Conservation (phyloP, 2,888 invertebrate genomes). For the Belgica antarctica region DNA sequence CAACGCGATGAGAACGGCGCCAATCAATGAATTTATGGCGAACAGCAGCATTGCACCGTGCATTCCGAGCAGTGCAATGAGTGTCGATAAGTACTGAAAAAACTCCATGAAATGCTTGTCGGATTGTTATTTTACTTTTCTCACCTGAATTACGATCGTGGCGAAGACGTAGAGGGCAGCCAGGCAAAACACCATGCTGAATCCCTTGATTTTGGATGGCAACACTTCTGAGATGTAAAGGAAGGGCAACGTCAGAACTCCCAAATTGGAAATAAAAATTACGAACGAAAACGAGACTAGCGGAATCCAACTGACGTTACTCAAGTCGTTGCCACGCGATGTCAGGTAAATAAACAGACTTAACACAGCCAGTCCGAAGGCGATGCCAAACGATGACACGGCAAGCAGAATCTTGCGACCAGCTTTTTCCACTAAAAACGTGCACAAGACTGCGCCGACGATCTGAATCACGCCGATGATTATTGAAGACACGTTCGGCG, state of each 20-base stretch:
- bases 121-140: not conserved
- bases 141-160: conserved; percentile 24
- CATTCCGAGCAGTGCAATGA: not conserved
- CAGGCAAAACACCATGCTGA: conserved; percentile 12
- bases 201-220: conserved; percentile 48
- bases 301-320: conserved; percentile 49
- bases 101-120: not conserved
- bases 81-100: not conserved
- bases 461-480: conserved; percentile 26
- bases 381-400: conserved; percentile 49
- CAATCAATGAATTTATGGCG: not conserved
- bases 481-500: conserved; percentile 48
- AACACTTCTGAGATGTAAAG: conserved; percentile 51
- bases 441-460: conserved; percentile 46
- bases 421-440: conserved; percentile 51
- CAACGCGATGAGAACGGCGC: not conserved
- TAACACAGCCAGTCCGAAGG: conserved; percentile 49
- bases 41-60: not conserved
- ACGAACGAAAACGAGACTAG: conserved; percentile 50
- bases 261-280: conserved; percentile 50
- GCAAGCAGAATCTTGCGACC: conserved; percentile 52
- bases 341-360: conserved; percentile 49
- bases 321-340: conserved; percentile 45
- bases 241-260: conserved; percentile 50
- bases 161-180: not conserved